Base-by-base conservation (phyloP, 2,888 invertebrate genomes). In the Phyto melanocephala region DNA sequence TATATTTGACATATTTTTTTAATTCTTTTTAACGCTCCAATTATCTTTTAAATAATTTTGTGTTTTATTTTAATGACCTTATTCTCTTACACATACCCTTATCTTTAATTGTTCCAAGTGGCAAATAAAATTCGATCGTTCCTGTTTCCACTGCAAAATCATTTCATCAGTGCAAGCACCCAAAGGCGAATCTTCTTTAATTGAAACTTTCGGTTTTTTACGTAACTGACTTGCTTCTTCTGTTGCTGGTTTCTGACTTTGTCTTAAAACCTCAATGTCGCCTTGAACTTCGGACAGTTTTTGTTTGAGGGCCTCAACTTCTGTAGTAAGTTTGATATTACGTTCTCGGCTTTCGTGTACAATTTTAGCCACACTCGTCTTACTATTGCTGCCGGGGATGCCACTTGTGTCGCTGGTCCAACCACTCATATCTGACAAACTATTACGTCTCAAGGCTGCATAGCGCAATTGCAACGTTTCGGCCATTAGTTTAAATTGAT, bases 401-500 rank as follows among this genome's bases (percentile, higher is more conserved):
- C 88, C 87, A 24, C 84, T 85, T 24, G 87, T 88, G 58, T 89
- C 90, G 54, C 85, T 87, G 67, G 91, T 91, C 67, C 67, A 75
- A 22, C 82, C 79, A 42, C 42, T 58, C 35, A 81, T 65, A 33
- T 75, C 79, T 10, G 79, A 79, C 13, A 77, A 47, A 63, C 85
- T 88, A 80, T 91, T 91, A 52, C 92, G 92, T 75, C 92, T 92
- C 60, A 92, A 89, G 13, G 92, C 90, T 11, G 92, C 89, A 86
- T 92, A 92, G 6, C 92, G 90, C 70, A 93, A 91, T 87, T 95
- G 94, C 17, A 96, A 91, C 85, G 96, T 95, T 87, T 96, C 96
- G 0, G 95, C 95, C 92, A 96, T 93, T 8, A 95, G 90, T 89
- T 95, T 96, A 87, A 94, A 96, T 87, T 95, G 94, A 89, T 97